Percentiles rank a stretch among this genome's conserved stretches.
Conservation (phyloP, 2,797 vertebrate species). For the Sebastes vulpes region DNA sequence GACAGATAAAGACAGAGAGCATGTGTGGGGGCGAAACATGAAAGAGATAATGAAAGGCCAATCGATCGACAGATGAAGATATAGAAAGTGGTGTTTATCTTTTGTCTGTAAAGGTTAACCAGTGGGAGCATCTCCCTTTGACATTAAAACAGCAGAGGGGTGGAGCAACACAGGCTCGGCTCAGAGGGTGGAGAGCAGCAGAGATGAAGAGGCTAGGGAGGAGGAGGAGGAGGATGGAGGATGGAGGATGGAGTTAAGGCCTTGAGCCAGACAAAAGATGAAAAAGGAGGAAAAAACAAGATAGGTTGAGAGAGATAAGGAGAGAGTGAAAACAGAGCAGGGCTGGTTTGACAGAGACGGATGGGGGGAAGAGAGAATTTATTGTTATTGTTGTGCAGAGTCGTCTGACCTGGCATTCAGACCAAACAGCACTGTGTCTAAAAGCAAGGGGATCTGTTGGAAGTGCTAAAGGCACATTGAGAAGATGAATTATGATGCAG, state of each 20-base stretch:
- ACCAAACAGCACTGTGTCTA: neutral
- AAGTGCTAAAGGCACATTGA: neutral
- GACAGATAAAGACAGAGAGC: neutral
- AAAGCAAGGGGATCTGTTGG: neutral
- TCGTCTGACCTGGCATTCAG: neutral
- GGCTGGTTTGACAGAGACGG: slow-evolving; percentile 9
- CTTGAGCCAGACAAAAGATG: slow-evolving; percentile 29
- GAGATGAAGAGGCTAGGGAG: slow-evolving; percentile 8
- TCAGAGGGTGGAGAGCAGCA: slow-evolving; percentile 9
- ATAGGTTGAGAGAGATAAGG: slow-evolving; percentile 16
- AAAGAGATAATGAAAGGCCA: neutral
- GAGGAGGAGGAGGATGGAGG: neutral
- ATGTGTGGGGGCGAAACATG: neutral
- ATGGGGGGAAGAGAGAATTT: neutral
- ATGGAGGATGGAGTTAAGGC: neutral
- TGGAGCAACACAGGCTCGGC: slow-evolving; percentile 24
- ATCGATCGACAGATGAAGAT: slow-evolving; percentile 10
- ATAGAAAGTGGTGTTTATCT: slow-evolving; percentile 50
- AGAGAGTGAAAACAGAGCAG: slow-evolving; percentile 7
- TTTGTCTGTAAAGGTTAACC: slow-evolving; percentile 71
- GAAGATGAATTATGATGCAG: neutral
- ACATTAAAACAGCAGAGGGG: slow-evolving; percentile 53
- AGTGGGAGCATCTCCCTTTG: slow-evolving; percentile 61
- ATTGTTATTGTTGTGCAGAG: neutral
- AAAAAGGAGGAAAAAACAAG: neutral